Evolutionary conservation across 2,888 invertebrate genomes (phyloP).

Genomic region (Agrilus cyanescens): DNA sequence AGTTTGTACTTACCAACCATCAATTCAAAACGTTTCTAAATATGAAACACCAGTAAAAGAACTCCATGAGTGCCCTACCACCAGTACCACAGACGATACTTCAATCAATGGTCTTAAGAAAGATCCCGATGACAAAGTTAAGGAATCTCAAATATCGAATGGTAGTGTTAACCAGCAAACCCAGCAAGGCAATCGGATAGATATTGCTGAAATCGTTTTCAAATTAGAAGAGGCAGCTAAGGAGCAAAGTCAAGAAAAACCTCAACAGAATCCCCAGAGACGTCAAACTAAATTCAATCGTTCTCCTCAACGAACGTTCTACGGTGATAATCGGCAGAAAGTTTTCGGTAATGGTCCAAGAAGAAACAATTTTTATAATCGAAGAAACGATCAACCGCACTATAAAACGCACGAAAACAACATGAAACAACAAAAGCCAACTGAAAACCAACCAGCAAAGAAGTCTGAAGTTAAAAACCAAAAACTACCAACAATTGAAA

Average conservation of each 20-base stretch:
- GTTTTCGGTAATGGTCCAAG: no score
- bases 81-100: background rate
- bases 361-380: no score
- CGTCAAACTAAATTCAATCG: slow-evolving; percentile 9
- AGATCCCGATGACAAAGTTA: background rate
- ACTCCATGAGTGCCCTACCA: background rate
- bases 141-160: slow-evolving; percentile 3
- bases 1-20: slow-evolving; percentile 14
- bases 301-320: slow-evolving; percentile 1
- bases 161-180: slow-evolving; percentile 12
- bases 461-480: no score
- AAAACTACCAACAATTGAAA: background rate
- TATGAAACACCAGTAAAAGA: slow-evolving; percentile 3
- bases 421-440: no score
- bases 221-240: slow-evolving; percentile 34
- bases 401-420: no score
- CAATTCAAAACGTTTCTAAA: slow-evolving; percentile 13
- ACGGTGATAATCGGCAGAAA: background rate
- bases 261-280: slow-evolving; percentile 12
- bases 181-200: slow-evolving; percentile 22
- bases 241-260: slow-evolving; percentile 19
- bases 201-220: slow-evolving; percentile 33
- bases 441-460: no score
- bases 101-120: background rate
- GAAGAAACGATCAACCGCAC: no score